Evolutionary conservation across 1,140 invertebrate genomes (phyloP).

Genomic region (Ditylenchus dipsaci): DNA sequence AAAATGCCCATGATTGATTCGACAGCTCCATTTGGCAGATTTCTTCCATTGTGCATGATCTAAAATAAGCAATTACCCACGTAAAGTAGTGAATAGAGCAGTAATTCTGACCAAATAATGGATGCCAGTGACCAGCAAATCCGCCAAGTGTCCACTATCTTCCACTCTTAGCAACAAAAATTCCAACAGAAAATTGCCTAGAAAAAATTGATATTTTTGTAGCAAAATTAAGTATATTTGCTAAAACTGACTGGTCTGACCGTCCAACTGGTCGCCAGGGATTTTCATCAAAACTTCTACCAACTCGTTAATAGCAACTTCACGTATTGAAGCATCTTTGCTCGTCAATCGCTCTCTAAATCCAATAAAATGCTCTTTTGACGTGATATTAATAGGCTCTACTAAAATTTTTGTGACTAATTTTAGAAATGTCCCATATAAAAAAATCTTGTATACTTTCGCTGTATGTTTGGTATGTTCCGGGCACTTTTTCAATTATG

Average conservation of each 20-base stretch:
- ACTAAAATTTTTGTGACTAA: too few relatives aligned
- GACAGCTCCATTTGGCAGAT: not conserved
- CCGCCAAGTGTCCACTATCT: slow-evolving; percentile 23
- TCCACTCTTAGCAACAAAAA: slow-evolving; percentile 15
- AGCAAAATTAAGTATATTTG: too few relatives aligned
- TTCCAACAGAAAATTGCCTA: slow-evolving; percentile 24
- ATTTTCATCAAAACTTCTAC: slow-evolving; percentile 20
- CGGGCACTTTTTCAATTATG: too few relatives aligned
- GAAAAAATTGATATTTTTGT: too few relatives aligned
- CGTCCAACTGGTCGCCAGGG: not conserved
- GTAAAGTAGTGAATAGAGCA: too few relatives aligned
- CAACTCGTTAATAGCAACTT: slow-evolving; percentile 17
- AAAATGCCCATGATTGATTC: slow-evolving; percentile 5
- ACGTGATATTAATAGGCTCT: too few relatives aligned
- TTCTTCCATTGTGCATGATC: not conserved
- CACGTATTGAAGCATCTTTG: slow-evolving; percentile 15
- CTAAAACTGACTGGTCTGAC: not conserved
- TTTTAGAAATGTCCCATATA: too few relatives aligned
- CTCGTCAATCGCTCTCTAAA: slow-evolving; percentile 16
- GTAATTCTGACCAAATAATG: slow-evolving; percentile 14
- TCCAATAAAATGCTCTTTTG: not conserved
- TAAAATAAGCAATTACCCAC: too few relatives aligned
- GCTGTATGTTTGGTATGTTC: too few relatives aligned
- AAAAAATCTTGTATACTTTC: too few relatives aligned
- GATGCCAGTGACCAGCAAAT: slow-evolving; percentile 12